Evolutionary conservation across 2,113 vertebrate genomes (phyloP).

Genomic region (Paradoxurus hermaphroditus): DNA sequence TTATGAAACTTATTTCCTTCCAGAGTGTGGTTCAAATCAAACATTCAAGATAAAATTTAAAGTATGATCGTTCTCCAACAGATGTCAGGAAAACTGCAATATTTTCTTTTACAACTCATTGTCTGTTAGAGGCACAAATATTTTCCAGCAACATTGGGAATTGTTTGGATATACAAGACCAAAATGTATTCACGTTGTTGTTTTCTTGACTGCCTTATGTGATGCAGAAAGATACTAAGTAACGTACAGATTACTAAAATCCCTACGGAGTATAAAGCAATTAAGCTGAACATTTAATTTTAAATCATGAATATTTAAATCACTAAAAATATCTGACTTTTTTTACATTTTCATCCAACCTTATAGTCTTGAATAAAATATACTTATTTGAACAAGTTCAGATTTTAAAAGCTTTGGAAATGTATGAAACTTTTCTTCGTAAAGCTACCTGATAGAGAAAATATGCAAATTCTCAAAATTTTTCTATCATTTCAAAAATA

Average conservation of each 20-base stretch:
- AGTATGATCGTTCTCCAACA: neutral
- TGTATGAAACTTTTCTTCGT: neutral
- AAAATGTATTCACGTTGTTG: neutral
- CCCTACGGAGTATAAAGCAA: neutral
- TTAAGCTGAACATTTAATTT: constrained; percentile 51
- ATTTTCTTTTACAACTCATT: neutral
- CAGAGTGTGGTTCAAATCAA: neutral
- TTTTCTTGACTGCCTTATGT: neutral
- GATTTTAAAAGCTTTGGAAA: constrained; percentile 33
- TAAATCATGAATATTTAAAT: constrained; percentile 47
- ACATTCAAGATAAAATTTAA: neutral
- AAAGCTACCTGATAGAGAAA: neutral
- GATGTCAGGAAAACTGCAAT: neutral
- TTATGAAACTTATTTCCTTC: neutral
- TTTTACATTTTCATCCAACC: neutral
- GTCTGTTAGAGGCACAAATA: neutral
- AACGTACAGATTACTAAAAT: neutral
- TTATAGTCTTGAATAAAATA: constrained; percentile 22
- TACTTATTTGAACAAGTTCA: neutral
- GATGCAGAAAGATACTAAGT: neutral
- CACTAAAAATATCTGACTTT: constrained; percentile 37
- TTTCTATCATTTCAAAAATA: neutral
- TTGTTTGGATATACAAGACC: neutral
- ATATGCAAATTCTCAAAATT: neutral
- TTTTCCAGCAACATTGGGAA: neutral